Percentiles rank a stretch among this genome's conserved stretches.
Evolutionary conservation across 2,888 invertebrate species (phyloP).

Genomic region (Mimachlamys varia): DNA sequence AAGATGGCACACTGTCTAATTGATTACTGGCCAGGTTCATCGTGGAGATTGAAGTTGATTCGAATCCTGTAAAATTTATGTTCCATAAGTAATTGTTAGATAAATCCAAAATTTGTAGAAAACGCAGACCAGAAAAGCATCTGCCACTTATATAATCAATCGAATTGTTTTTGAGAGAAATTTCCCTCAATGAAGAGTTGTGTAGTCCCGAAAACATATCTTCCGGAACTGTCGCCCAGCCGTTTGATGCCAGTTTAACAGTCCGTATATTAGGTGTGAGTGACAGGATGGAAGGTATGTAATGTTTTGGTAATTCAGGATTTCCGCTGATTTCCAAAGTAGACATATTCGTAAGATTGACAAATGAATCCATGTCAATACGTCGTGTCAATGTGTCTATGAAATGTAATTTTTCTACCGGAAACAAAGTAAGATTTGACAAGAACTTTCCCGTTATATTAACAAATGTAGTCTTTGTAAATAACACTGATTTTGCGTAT

Average conservation of each 20-base stretch:
- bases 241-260: not conserved
- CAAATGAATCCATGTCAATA: not conserved
- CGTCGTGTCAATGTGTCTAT: not conserved
- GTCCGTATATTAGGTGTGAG: not conserved
- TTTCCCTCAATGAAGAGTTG: not conserved
- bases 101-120: conserved; percentile 38
- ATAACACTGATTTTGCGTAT: not conserved
- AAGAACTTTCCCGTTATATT: conserved; percentile 16
- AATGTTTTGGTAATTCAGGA: not conserved
- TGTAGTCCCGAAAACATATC: not conserved
- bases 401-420: not conserved
- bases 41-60: not conserved
- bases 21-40: conserved; percentile 41
- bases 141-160: conserved; percentile 19
- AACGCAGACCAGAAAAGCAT: conserved; percentile 31
- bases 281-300: not conserved
- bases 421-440: not conserved
- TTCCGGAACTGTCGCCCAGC: not conserved
- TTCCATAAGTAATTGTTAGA: not conserved
- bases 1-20: not conserved
- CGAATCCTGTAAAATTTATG: conserved; percentile 40
- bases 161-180: conserved; percentile 36
- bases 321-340: not conserved
- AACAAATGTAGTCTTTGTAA: not conserved
- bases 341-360: not conserved